These are phyloP conservation scores for Stichopus chloronotus DNA, from an alignment of 35 echinoderm and acorn worm species.

Conservation along the genomic window DNA sequence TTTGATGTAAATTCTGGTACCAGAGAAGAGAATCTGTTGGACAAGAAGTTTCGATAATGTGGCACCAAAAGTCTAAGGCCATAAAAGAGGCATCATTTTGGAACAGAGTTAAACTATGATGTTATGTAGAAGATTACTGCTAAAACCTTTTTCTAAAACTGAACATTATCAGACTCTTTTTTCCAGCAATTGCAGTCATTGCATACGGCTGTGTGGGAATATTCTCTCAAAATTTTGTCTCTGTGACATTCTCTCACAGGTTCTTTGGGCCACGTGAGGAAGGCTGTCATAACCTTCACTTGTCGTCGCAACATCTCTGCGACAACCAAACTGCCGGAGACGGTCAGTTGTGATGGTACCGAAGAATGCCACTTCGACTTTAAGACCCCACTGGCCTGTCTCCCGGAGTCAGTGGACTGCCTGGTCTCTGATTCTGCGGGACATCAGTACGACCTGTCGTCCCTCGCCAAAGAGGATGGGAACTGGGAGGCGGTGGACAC, in stretches of 20 bases:
- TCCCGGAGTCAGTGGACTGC: constrained; percentile 94
- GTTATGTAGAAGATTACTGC: too few relatives aligned
- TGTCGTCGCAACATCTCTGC: constrained; percentile 76
- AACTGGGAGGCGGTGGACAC: constrained; percentile 99
- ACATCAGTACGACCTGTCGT: constrained; percentile 95
- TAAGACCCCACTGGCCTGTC: constrained; percentile 82
- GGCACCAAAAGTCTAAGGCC: too few relatives aligned
- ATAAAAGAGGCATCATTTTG: too few relatives aligned
- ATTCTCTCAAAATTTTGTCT: too few relatives aligned
- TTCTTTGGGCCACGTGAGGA: neutral
- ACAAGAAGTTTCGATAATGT: neutral
- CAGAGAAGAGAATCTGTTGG: neutral
- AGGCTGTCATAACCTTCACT: constrained; percentile 82
- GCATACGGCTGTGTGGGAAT: too few relatives aligned
- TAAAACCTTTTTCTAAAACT: too few relatives aligned
- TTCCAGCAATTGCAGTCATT: too few relatives aligned
- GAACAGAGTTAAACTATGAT: too few relatives aligned
- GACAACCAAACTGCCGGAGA: constrained; percentile 41
- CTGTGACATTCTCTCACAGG: too few relatives aligned
- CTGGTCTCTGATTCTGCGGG: constrained; percentile 79
- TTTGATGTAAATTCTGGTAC: neutral
- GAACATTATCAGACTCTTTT: too few relatives aligned
- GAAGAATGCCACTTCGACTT: constrained; percentile 82
- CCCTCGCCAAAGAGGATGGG: constrained; percentile 79
- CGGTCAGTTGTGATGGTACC: constrained; percentile 61